Conservation (phyloP, 2,888 invertebrate genomes). For the Cosmopolites sordidus region DNA sequence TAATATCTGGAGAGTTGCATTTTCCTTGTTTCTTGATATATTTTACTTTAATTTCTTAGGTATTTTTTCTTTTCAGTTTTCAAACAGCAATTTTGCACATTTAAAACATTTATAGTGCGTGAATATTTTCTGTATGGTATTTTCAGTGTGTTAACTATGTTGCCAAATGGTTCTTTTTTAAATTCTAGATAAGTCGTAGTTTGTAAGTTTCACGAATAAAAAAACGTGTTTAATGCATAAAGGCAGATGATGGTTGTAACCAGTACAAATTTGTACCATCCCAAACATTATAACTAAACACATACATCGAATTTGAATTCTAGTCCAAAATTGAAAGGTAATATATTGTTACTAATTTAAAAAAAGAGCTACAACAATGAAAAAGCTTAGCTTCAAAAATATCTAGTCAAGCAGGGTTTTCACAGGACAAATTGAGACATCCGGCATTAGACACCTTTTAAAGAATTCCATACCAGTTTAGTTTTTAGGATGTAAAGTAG, state of each 20-base stretch:
- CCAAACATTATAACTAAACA: not conserved
- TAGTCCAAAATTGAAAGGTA: not conserved
- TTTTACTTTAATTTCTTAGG: no score
- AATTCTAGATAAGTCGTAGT: not conserved
- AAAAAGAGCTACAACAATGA: not conserved
- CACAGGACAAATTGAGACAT: not conserved
- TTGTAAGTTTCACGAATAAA: not conserved
- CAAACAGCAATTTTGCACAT: no score
- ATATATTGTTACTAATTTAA: not conserved
- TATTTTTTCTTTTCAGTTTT: no score
- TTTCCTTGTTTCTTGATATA: no score
- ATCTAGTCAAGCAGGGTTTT: constrained; percentile 1
- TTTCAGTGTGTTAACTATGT: no score
- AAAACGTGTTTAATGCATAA: not conserved
- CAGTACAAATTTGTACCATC: constrained; percentile 2
- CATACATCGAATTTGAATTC: constrained; percentile 1
- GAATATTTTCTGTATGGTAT: no score
- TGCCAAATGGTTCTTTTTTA: not conserved
- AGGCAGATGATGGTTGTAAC: not conserved
- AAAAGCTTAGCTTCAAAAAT: not conserved
- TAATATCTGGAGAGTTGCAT: no score
- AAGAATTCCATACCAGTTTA: not conserved
- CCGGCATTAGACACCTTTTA: not conserved
- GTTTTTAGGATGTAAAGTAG: not conserved
- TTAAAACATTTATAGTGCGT: no score